phyloP scores from a whole-genome alignment of 1,140 invertebrate species.

The Pseudoatta argentina region DNA sequence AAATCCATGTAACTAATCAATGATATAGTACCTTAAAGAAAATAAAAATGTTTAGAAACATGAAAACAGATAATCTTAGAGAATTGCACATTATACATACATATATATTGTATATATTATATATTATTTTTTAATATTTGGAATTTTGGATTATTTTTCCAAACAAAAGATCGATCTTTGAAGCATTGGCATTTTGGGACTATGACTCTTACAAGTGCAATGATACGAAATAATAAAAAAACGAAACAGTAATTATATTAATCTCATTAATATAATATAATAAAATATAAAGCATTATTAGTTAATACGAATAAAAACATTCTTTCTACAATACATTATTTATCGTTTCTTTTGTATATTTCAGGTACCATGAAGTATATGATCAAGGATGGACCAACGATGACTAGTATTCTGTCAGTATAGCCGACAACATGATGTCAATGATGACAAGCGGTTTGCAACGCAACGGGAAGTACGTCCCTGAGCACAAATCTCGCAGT shows the following conservation, averaged over 20 bases:
- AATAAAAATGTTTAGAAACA: background rate
- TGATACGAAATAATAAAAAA: background rate
- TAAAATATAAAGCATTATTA: background rate
- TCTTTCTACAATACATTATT: background rate
- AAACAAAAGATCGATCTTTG: background rate
- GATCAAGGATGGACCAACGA: background rate
- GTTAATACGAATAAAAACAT: background rate
- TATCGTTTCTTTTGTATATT: background rate
- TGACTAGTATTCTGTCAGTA: background rate
- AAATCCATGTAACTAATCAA: too few relatives aligned
- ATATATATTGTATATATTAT: too few relatives aligned
- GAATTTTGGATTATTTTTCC: background rate
- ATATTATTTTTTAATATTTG: background rate
- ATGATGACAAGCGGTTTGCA: slow-evolving; percentile 39
- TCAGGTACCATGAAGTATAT: slow-evolving; percentile 2
- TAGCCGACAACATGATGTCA: slow-evolving; percentile 7
- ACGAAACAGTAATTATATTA: background rate
- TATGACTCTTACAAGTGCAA: background rate
- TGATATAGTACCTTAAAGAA: too few relatives aligned
- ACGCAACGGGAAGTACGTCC: slow-evolving; percentile 46
- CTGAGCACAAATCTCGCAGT: slow-evolving; percentile 53
- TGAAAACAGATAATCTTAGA: background rate
- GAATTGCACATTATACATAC: background rate
- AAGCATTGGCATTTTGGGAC: background rate
- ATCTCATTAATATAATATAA: background rate